These are phyloP conservation scores for Hemithea aestivaria DNA, from an alignment of 2,888 invertebrate genomes.

Conservation along the genomic window DNA sequence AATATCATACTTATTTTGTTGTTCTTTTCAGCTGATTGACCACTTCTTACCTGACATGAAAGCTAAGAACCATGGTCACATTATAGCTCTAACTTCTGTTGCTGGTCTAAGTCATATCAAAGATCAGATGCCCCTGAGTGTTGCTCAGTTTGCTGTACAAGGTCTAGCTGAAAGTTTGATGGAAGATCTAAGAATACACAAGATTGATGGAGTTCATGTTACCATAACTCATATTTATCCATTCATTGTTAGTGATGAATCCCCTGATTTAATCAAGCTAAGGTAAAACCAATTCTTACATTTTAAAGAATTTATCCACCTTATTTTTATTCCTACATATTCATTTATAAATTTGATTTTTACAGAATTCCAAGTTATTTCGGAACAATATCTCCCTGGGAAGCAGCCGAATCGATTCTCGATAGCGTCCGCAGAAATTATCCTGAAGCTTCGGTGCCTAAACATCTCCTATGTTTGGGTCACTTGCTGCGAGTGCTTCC, in stretches of 20 bases:
- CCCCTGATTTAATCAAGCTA: constrained; percentile 71
- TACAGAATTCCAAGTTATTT: constrained; percentile 82
- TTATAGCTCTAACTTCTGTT: constrained; percentile 81
- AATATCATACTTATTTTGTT: constrained; percentile 1
- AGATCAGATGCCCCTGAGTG: constrained; percentile 79
- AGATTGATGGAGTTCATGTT: constrained; percentile 76
- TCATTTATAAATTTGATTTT: constrained; percentile 14
- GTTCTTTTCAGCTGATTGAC: constrained; percentile 72
- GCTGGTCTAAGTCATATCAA: constrained; percentile 80
- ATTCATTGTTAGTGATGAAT: constrained; percentile 77
- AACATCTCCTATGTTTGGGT: constrained; percentile 78
- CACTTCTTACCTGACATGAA: constrained; percentile 81
- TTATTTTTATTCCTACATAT: constrained; percentile 3
- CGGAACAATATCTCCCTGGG: constrained; percentile 79
- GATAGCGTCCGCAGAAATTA: constrained; percentile 81
- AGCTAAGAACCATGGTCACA: constrained; percentile 77
- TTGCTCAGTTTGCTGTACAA: constrained; percentile 83
- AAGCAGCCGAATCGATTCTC: constrained; percentile 79
- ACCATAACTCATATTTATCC: constrained; percentile 82
- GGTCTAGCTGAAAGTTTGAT: constrained; percentile 82
- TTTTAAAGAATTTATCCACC: too few species aligned
- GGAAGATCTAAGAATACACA: constrained; percentile 79
- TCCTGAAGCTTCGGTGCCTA: constrained; percentile 81
- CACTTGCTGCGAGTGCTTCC: constrained; percentile 80
- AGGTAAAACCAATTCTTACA: too few species aligned